Base-by-base conservation (phyloP, 1,140 invertebrate genomes). In the Ceratosolen fusciceps region DNA sequence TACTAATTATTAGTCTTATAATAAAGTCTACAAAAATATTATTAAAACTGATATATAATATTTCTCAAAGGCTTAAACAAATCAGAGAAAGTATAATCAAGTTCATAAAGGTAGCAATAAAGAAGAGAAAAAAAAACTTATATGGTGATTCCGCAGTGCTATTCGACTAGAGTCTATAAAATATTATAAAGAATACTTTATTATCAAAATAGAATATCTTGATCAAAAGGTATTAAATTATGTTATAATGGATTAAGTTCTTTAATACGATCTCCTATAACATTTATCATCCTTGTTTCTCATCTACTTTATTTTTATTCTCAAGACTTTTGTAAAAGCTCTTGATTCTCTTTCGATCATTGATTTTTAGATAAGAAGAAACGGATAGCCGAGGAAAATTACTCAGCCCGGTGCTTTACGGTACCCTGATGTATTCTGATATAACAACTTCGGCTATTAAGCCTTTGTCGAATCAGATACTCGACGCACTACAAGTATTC, bases 391-490 rank as follows among this genome's bases (percentile, higher is more conserved):
- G 14, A 56, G 7, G n/a, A 12, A 56, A 16, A 56, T 56, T 24
- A 56, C 26, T 56, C 54, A 5, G 24, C 12, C 12, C 26, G 14
- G 54, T 24, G 7, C 24, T 56, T 24, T 56, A 24, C 24, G 24
- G 26, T 12, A 56, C 5, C n/a, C 29, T n/a, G n/a, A n/a, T n/a
- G n/a, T n/a, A n/a, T n/a, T 21, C 19, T 21, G 3, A 43, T 19
- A 49, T 24, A 70, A 31, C n/a, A 39, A 49, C 39, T 49, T 10
- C 3, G 9, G 8, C 19, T 26, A 49, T 70, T 70, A n/a, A 49
- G 10, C 26, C 12, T 70, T 70, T 70, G 67, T 70, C 24, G 43
- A 49, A 49, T 70, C 67, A 49, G 24, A 49, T 49, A 43, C 39
- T 70, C 29, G 24, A 70, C 24, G 24, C 34, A 26, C 14, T 62